phyloP scores from a whole-genome alignment of 2,888 invertebrate species.

The Cancer borealis region DNA sequence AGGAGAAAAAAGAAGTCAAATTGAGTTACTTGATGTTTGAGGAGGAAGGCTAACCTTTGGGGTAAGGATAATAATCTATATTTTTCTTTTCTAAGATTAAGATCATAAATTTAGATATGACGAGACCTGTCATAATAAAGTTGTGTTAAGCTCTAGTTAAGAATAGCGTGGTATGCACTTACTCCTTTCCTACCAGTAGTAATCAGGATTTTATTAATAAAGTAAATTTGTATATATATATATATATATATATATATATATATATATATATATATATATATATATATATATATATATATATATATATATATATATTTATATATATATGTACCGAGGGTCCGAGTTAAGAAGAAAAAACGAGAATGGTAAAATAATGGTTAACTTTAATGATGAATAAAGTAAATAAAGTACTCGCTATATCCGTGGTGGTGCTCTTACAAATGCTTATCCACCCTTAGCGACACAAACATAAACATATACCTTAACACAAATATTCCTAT shows the following conservation, averaged over 20 bases:
- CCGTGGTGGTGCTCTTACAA: no score
- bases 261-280: no score
- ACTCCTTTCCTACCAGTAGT: background rate
- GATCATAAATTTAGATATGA: background rate
- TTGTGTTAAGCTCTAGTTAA: background rate
- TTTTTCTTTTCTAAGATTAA: background rate
- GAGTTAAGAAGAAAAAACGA: no score
- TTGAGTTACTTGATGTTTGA: conserved; percentile 66
- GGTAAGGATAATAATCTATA: background rate
- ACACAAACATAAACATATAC: no score
- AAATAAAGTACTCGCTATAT: no score
- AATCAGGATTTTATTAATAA: background rate
- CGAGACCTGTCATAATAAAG: background rate
- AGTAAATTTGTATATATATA: background rate
- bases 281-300: no score
- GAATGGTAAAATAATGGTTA: no score
- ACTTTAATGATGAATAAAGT: no score
- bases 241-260: background rate
- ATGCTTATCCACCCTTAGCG: no score
- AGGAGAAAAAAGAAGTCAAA: conserved; percentile 52
- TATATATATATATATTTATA: no score
- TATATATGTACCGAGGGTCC: no score
- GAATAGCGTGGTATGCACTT: background rate
- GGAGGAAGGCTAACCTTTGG: conserved; percentile 51
- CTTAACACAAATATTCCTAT: no score